Conservation (phyloP, 2,797 vertebrate genomes). For the Myotis daubentonii region DNA sequence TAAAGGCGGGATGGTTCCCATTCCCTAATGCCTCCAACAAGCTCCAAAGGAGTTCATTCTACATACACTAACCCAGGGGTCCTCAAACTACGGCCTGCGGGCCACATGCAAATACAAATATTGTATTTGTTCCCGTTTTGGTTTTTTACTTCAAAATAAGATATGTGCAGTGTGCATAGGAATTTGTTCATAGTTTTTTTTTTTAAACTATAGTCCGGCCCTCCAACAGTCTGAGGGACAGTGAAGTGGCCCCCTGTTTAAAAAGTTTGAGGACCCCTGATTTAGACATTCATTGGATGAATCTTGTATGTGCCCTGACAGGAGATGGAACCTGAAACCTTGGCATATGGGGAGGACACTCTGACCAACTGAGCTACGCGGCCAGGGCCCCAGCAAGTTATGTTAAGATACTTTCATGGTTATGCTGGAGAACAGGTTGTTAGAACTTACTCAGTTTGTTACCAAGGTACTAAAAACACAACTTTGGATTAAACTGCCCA, state of each 20-base stretch:
- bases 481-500: not conserved
- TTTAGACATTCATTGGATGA: not conserved
- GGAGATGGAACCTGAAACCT: not conserved
- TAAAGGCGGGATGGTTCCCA: not conserved
- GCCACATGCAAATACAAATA: too few relatives aligned
- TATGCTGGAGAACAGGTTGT: not conserved
- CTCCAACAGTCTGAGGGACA: too few relatives aligned
- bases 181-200: too few relatives aligned
- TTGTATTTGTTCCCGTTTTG: too few relatives aligned
- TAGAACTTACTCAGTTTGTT: not conserved
- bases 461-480: slow-evolving; percentile 33
- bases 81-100: too few relatives aligned
- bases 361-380: not conserved
- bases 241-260: too few relatives aligned
- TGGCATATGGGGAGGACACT: not conserved
- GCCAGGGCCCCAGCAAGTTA: not conserved
- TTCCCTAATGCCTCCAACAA: not conserved
- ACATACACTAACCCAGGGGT: not conserved
- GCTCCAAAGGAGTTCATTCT: not conserved
- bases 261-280: too few relatives aligned
- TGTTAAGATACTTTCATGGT: not conserved
- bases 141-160: too few relatives aligned
- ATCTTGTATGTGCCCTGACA: not conserved
- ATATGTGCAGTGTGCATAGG: too few relatives aligned
- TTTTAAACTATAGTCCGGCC: too few relatives aligned